A percentile compares a stretch with the other conserved stretches of the same genome.
phyloP scores from a whole-genome alignment of 2,797 vertebrate species.

The Etheostoma nigrum region DNA sequence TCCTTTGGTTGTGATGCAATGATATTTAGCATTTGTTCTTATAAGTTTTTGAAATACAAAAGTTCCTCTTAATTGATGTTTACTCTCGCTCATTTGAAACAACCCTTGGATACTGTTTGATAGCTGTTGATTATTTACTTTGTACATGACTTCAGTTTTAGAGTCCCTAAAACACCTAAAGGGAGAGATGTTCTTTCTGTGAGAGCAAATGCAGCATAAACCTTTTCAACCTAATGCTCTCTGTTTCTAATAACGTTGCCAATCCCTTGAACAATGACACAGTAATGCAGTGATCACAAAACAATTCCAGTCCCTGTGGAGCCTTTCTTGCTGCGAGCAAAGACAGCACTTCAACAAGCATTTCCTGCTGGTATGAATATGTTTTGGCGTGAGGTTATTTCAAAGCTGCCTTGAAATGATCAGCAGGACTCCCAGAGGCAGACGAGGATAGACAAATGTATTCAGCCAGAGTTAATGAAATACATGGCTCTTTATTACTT shows the following conservation, averaged over 20 bases:
- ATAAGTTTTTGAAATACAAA: too few relatives aligned
- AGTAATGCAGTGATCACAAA: slow-evolving; percentile 66
- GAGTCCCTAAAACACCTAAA: slow-evolving; percentile 21
- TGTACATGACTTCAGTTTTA: too few relatives aligned
- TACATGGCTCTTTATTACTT: slow-evolving; percentile 8
- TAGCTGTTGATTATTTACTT: too few relatives aligned
- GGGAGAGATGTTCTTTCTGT: slow-evolving; percentile 38
- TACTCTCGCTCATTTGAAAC: too few relatives aligned
- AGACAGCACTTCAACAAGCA: slow-evolving; percentile 46
- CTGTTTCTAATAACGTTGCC: slow-evolving; percentile 67
- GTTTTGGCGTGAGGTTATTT: slow-evolving; percentile 64
- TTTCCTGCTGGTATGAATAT: slow-evolving; percentile 56
- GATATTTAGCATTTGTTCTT: too few relatives aligned
- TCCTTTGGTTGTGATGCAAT: too few relatives aligned
- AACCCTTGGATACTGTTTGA: too few relatives aligned
- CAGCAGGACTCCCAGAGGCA: slow-evolving; percentile 61
- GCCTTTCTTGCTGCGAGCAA: slow-evolving; percentile 58
- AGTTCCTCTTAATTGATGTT: too few relatives aligned
- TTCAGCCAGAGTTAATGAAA: slow-evolving; percentile 66
- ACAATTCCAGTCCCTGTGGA: slow-evolving; percentile 64
- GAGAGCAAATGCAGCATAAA: slow-evolving; percentile 35
- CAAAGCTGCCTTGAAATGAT: slow-evolving; percentile 52
- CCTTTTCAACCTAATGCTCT: slow-evolving; percentile 54
- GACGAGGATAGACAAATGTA: slow-evolving; percentile 51
- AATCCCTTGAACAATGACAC: slow-evolving; percentile 63